Evolutionary conservation across 2,113 vertebrate genomes (phyloP), one percentile per base, ranked within the genome.

Genomic region (Sialia sialis): DNA sequence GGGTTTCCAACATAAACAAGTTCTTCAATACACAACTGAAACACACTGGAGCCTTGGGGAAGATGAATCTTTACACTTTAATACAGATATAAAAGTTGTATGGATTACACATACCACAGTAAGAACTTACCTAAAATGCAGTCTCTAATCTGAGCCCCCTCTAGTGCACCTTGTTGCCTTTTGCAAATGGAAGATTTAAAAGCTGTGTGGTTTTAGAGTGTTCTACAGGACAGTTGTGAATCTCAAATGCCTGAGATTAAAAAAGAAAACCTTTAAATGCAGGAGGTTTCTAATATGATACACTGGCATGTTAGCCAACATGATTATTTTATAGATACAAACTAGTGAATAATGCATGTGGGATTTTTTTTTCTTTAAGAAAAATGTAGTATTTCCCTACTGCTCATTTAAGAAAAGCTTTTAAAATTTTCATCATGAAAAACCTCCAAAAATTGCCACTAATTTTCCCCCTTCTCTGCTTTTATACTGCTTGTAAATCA

Each of bases 401-500:
- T 58, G 34, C n/a, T 70, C 43, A 44, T 72, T 78, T 9, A 74
- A 89, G 90, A 87, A 73, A 72, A 46, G 30, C 69, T 82, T 89
- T 79, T 83, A 70, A 85, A 73, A 55, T 74, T 62, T 76, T 95
- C 63, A 38, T 93, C 85, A 87, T 43, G 77, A 84, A 75, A 95
- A 89, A 54, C 15, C 29, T 86, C 26, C 11, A 41, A 56, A 83
- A 52, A 27, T 55, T 94, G 16, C 6, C 20, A 18, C 52, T 72
- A 44, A 73, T 81, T 79, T 87, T 8, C 23, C 38, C 34, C 10
- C 8, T 15, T 80, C 59, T 70, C 84, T 69, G 48, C 22, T 52
- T 96, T 92, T 90, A 84, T 72, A 16, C 9, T 90, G 43, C 43
- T 69, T 86, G 48, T 91, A 96, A 95, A 96, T 95, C 96, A 94